phyloP scores from a whole-genome alignment of 92 coral and sea anemone genomes.

The Phenganax marumi region DNA sequence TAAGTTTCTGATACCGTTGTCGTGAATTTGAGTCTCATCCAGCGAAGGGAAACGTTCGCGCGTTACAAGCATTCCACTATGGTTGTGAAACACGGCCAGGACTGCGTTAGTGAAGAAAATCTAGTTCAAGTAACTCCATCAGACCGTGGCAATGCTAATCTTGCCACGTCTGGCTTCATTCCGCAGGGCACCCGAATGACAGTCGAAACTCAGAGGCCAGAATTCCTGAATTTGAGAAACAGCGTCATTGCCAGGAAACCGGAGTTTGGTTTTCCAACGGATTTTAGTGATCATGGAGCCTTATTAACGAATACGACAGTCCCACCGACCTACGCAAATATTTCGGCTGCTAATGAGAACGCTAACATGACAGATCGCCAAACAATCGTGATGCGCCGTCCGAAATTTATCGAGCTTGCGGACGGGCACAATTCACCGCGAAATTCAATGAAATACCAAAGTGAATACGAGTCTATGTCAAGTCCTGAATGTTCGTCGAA shows the following conservation, averaged over 20 bases:
- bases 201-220: neutral
- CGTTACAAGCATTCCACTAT: too few relatives aligned
- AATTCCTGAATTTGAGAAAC: neutral
- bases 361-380: conserved; percentile 4
- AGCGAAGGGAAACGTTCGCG: neutral
- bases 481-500: conserved; percentile 32
- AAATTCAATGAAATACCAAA: conserved; percentile 3
- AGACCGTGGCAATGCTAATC: conserved; percentile 15
- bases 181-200: neutral
- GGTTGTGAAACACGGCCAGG: conserved; percentile 14
- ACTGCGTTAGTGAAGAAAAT: neutral
- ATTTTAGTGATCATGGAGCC: neutral
- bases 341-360: neutral
- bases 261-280: neutral
- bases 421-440: conserved; percentile 22
- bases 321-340: conserved; percentile 8
- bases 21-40: neutral
- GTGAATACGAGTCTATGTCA: conserved; percentile 38
- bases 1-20: neutral
- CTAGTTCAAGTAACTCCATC: neutral
- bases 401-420: neutral
- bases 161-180: neutral
- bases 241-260: neutral
- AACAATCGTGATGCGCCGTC: conserved; percentile 9
- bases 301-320: neutral